These are phyloP conservation scores for Tenodera sinensis DNA, from an alignment of 2,888 invertebrate genomes.

Conservation along the genomic window DNA sequence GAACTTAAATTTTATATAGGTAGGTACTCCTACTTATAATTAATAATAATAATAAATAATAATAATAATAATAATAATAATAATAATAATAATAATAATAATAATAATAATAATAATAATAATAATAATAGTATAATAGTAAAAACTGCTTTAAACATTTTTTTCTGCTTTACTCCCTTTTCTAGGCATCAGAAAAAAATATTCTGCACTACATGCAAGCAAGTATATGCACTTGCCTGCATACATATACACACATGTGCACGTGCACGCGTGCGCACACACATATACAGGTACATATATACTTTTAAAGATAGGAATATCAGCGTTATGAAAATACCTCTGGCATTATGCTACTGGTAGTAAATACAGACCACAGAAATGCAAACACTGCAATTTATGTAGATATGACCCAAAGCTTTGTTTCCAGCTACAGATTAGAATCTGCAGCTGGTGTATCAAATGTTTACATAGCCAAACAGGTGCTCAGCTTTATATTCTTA, in stretches of 20 bases:
- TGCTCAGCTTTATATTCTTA: not conserved
- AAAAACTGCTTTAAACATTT: not conserved
- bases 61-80: too few relatives aligned
- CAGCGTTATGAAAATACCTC: not conserved
- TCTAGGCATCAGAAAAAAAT: not conserved
- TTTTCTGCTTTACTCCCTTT: not conserved
- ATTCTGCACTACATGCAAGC: not conserved
- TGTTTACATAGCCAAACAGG: not conserved
- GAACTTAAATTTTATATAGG: too few relatives aligned
- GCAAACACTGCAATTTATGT: too few relatives aligned
- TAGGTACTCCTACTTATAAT: too few relatives aligned
- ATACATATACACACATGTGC: not conserved
- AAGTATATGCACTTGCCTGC: too few relatives aligned
- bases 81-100: too few relatives aligned
- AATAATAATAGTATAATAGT: too few relatives aligned
- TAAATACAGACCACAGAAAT: not conserved
- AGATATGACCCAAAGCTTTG: not conserved
- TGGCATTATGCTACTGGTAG: not conserved
- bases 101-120: too few relatives aligned
- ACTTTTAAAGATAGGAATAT: not conserved
- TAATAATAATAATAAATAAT: too few relatives aligned
- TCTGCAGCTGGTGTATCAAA: not conserved
- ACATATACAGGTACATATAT: not conserved
- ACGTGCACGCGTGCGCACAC: not conserved
- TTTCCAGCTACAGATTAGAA: not conserved